Conservation (phyloP, 2,113 vertebrate species). For the Percopsis transmontana region DNA sequence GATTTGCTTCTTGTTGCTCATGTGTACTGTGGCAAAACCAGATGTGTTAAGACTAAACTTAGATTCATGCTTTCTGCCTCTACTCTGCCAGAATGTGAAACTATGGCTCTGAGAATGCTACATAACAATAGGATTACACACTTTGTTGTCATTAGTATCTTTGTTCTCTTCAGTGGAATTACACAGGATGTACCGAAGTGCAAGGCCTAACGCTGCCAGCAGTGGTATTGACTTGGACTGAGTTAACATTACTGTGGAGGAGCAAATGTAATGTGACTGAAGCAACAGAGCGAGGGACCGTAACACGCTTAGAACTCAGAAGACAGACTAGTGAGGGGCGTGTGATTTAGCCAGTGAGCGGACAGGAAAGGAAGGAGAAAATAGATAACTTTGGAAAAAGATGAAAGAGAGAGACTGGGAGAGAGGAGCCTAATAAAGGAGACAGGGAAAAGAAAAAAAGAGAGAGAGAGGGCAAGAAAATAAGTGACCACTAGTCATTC, state of each 20-base stretch:
- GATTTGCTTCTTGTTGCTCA: no score
- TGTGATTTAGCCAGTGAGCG: no score
- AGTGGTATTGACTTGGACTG: conserved; percentile 43
- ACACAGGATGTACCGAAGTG: conserved; percentile 5
- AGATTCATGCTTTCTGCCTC: no score
- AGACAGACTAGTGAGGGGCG: no score
- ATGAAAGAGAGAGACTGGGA: neutral
- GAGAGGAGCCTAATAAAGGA: conserved; percentile 3
- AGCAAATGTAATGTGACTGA: conserved; percentile 34
- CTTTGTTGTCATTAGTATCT: conserved; percentile 26
- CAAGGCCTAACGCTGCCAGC: conserved; percentile 16
- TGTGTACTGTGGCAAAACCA: no score
- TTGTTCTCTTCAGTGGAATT: conserved; percentile 38
- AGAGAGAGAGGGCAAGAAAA: conserved; percentile 67
- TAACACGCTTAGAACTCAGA: no score
- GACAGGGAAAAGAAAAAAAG: rapidly evolving
- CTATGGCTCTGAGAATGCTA: conserved; percentile 11
- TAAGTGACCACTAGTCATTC: conserved; percentile 72
- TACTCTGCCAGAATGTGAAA: neutral
- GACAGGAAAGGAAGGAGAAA: conserved; percentile 7
- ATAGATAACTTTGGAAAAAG: neutral
- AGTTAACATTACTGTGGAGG: conserved; percentile 40
- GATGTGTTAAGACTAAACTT: no score
- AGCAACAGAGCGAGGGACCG: conserved; percentile 20
- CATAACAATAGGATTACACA: neutral